Conservation (phyloP, 2,113 vertebrate species). For the Poicephalus gulielmi region DNA sequence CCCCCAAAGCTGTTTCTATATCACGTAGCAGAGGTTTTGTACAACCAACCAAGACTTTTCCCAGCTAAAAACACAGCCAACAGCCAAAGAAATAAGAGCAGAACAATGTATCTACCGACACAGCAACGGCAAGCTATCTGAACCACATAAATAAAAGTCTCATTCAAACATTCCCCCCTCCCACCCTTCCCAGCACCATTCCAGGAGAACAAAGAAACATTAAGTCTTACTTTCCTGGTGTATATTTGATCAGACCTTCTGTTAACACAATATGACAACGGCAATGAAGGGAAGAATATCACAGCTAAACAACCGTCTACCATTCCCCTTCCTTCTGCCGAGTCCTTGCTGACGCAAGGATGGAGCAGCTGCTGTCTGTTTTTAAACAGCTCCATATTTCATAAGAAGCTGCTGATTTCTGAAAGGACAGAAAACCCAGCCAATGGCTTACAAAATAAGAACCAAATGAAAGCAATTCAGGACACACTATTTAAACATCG, state of each 20-base stretch:
- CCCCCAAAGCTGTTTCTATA: background rate
- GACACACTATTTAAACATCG: slow-evolving; percentile 9
- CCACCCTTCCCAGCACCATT: slow-evolving; percentile 36
- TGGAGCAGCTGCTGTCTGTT: slow-evolving; percentile 66
- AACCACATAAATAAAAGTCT: slow-evolving; percentile 58
- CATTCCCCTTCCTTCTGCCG: slow-evolving; percentile 55
- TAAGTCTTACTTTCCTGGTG: slow-evolving; percentile 65
- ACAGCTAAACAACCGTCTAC: slow-evolving; percentile 55
- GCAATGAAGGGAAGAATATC: slow-evolving; percentile 55
- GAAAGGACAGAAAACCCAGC: slow-evolving; percentile 52
- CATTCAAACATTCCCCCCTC: slow-evolving; percentile 36
- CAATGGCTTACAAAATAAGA: slow-evolving; percentile 57
- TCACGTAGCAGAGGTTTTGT: slow-evolving; percentile 2
- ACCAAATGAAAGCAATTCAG: slow-evolving; percentile 58
- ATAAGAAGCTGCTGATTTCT: slow-evolving; percentile 67
- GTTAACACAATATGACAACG: slow-evolving; percentile 62
- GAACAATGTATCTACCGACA: background rate
- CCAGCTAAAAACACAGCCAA: slow-evolving; percentile 33
- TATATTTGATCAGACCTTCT: slow-evolving; percentile 63
- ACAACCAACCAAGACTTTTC: slow-evolving; percentile 30
- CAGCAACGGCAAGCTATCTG: background rate
- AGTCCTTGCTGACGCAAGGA: slow-evolving; percentile 39
- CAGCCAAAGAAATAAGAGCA: slow-evolving; percentile 28
- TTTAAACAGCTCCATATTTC: slow-evolving; percentile 68
- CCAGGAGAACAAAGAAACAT: slow-evolving; percentile 67